Conservation (phyloP, 2,113 vertebrate genomes). For the Lampris incognitus region DNA sequence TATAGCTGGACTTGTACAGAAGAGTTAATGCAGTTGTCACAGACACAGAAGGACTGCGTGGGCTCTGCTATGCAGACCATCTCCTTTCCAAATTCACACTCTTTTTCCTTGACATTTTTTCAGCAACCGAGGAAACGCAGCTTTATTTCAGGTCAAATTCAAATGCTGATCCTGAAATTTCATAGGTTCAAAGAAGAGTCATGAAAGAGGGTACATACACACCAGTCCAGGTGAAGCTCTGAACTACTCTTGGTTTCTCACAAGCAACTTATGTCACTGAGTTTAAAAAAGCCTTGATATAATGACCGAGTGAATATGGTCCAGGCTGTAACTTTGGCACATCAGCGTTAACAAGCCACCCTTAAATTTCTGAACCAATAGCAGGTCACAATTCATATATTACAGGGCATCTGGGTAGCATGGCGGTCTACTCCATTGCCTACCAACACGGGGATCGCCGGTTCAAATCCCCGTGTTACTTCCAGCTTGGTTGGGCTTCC, state of each 20-base stretch:
- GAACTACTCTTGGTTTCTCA: neutral
- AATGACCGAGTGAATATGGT: neutral
- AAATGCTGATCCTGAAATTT: slow-evolving; percentile 13
- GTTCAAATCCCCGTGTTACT: too few species aligned
- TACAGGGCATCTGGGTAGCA: too few species aligned
- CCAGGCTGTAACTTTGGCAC: neutral
- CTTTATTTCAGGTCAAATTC: neutral
- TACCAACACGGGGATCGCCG: too few species aligned
- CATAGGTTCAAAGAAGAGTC: neutral
- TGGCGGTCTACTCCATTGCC: too few species aligned
- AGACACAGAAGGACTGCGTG: slow-evolving; percentile 8
- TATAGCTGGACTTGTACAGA: neutral
- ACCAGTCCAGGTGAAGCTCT: neutral
- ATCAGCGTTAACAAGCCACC: slow-evolving; percentile 2
- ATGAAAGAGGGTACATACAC: neutral
- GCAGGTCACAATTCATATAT: slow-evolving; percentile 15
- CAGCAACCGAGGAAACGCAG: neutral
- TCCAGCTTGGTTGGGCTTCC: too few species aligned
- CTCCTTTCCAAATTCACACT: neutral
- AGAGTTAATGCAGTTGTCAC: slow-evolving; percentile 27
- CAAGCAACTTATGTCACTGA: neutral
- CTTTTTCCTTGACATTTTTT: neutral
- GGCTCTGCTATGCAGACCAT: neutral
- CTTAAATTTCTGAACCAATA: slow-evolving; percentile 9
- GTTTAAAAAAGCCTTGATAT: neutral